Conservation (phyloP, 2,113 vertebrate genomes). For the Semicossyphus pulcher region DNA sequence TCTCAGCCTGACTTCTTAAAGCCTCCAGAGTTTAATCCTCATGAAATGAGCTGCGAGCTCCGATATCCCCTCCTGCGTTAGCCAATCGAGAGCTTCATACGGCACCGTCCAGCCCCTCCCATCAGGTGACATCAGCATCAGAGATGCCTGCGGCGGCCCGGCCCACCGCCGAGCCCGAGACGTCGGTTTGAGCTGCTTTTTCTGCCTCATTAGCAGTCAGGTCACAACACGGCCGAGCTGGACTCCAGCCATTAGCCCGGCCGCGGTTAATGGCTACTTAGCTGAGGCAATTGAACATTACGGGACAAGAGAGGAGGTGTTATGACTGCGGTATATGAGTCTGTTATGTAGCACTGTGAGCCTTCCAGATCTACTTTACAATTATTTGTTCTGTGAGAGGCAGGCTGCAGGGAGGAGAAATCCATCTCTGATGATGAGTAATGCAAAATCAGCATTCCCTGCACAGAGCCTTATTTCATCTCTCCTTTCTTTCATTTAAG, state of each 20-base stretch:
- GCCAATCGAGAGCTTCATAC: neutral
- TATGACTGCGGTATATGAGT: constrained; percentile 34
- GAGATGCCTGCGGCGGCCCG: constrained; percentile 1
- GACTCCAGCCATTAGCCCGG: constrained; percentile 54
- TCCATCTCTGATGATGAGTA: constrained; percentile 45
- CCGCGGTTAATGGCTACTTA: constrained; percentile 63
- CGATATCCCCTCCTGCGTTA: constrained; percentile 18
- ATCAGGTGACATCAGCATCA: constrained; percentile 68
- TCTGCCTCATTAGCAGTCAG: constrained; percentile 57
- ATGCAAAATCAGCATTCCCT: constrained; percentile 68
- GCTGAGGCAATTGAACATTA: constrained; percentile 55
- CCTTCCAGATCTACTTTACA: constrained; percentile 54
- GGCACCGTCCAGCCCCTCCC: constrained; percentile 16
- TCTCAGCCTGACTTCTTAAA: constrained; percentile 44
- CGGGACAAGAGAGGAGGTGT: constrained; percentile 45
- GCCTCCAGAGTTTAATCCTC: constrained; percentile 67
- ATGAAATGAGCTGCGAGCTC: constrained; percentile 51
- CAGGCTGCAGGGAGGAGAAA: constrained; percentile 45
- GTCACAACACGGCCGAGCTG: constrained; percentile 49
- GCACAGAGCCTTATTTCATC: constrained; percentile 52
- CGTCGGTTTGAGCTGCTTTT: neutral
- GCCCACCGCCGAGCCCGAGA: neutral
- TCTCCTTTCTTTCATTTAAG: constrained; percentile 48
- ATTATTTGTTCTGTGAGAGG: constrained; percentile 53
- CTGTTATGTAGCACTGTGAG: constrained; percentile 29